These are phyloP conservation scores for Pyxicephalus adspersus DNA, from an alignment of 2,113 vertebrate species.

Conservation along the genomic window DNA sequence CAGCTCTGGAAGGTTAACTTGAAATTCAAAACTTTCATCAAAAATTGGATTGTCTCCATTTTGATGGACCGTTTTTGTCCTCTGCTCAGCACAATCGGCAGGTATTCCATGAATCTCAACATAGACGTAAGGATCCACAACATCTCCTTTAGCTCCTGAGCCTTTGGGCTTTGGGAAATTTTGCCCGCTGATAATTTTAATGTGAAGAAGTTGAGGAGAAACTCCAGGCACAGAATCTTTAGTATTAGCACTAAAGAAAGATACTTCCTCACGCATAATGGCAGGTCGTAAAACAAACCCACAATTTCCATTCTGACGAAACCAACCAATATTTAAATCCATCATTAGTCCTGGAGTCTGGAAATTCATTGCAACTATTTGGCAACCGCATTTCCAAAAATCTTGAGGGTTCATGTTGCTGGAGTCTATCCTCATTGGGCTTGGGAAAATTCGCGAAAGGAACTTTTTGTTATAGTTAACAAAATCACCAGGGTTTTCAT, in stretches of 20 bases:
- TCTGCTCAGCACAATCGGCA: conserved; percentile 94
- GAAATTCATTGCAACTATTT: conserved; percentile 98
- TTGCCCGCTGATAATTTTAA: conserved; percentile 97
- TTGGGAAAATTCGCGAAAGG: conserved; percentile 90
- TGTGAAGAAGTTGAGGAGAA: conserved; percentile 94
- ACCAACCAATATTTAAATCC: conserved; percentile 98
- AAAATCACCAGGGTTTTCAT: conserved; percentile 92
- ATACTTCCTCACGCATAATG: conserved; percentile 96
- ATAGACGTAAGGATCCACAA: conserved; percentile 96
- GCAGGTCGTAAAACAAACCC: conserved; percentile 93
- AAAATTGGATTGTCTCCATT: conserved; percentile 96
- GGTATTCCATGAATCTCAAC: conserved; percentile 97
- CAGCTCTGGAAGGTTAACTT: conserved; percentile 94
- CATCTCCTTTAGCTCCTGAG: conserved; percentile 95
- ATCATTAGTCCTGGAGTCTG: conserved; percentile 97
- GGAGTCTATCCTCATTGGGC: conserved; percentile 96
- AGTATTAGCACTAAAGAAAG: conserved; percentile 96
- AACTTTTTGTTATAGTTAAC: conserved; percentile 98
- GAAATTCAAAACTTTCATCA: conserved; percentile 98
- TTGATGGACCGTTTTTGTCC: conserved; percentile 94
- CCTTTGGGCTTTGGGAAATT: conserved; percentile 98
- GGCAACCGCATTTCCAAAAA: conserved; percentile 98
- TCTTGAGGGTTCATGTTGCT: conserved; percentile 99
- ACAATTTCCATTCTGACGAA: conserved; percentile 95
- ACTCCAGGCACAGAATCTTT: conserved; percentile 96